These are phyloP conservation scores for Campylomormyrus numenius DNA, from an alignment of 2,113 vertebrate species.

Conservation along the genomic window DNA sequence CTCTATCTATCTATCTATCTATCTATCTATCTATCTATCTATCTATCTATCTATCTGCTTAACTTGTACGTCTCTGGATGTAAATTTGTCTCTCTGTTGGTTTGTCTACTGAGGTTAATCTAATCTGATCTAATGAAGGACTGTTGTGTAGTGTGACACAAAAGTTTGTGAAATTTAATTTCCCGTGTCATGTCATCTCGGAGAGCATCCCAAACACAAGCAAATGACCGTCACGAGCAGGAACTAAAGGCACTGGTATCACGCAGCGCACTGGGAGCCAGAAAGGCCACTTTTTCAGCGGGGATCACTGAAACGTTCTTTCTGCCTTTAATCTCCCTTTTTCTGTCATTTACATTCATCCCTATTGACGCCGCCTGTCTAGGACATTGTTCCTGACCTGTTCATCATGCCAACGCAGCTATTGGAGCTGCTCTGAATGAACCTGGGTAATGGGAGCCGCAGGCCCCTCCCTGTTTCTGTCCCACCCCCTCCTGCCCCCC, in stretches of 20 bases:
- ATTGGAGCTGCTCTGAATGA: background rate
- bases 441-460: background rate
- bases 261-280: background rate
- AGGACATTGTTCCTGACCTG: background rate
- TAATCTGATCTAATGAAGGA: background rate
- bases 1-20: background rate
- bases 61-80: too few species aligned
- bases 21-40: too few species aligned
- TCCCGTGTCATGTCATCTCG: background rate
- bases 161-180: background rate
- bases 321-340: background rate
- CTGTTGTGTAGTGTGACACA: background rate
- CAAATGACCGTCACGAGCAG: background rate
- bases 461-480: background rate
- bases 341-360: background rate
- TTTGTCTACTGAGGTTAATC: background rate
- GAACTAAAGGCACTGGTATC: background rate
- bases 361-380: background rate
- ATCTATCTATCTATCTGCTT: background rate
- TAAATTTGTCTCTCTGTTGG: background rate
- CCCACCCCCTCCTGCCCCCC: background rate
- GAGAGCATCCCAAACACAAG: background rate
- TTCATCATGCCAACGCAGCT: background rate
- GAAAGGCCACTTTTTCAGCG: background rate
- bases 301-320: background rate